Conservation (phyloP, 2,113 vertebrate species). For the Ibidorhyncha struthersii region DNA sequence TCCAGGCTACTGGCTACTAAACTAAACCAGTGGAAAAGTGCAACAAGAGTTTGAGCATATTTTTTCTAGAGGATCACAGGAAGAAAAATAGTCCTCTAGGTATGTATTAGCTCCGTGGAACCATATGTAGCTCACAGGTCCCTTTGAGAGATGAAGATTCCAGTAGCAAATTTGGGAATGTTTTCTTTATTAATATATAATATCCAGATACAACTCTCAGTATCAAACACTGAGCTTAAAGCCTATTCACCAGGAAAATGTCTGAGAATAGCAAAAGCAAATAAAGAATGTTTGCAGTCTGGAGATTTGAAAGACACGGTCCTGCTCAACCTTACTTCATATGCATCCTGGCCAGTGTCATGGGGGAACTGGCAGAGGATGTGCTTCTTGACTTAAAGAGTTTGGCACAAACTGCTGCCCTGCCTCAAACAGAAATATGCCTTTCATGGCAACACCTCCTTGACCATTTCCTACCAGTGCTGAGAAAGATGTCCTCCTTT, state of each 20-base stretch:
- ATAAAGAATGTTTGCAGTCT: not conserved
- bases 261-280: not conserved
- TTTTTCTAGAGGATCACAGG: not conserved
- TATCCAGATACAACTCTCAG: not conserved
- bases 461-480: not conserved
- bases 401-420: not conserved
- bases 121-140: not conserved
- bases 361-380: not conserved
- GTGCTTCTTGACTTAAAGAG: not conserved
- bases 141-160: not conserved
- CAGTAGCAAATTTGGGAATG: not conserved
- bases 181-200: not conserved
- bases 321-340: not conserved
- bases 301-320: not conserved
- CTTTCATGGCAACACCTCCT: too few species aligned
- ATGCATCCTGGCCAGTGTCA: not conserved
- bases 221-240: not conserved
- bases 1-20: not conserved
- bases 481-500: not conserved
- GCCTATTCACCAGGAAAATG: not conserved
- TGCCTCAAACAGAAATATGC: not conserved
- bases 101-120: not conserved
- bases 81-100: not conserved
- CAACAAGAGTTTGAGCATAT: not conserved
- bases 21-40: not conserved